A percentile compares a stretch with the other conserved stretches of the same genome.
phyloP scores from a whole-genome alignment of 92 coral and sea anemone genomes.

The Palythoa heliodiscus region DNA sequence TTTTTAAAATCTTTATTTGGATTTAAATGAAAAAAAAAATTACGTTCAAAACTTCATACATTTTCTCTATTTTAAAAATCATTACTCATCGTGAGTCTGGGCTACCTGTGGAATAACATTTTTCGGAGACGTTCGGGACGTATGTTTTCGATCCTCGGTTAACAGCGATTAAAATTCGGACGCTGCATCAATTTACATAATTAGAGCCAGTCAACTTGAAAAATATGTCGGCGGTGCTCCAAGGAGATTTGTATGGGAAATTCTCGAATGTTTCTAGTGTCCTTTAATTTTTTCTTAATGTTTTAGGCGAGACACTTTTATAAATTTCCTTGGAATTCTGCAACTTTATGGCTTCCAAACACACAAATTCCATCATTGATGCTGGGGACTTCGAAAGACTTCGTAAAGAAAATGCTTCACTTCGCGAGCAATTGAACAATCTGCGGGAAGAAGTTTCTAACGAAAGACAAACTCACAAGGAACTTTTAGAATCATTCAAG shows the following conservation, averaged over 20 bases:
- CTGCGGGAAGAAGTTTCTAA: conserved; percentile 65
- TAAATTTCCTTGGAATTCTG: not conserved
- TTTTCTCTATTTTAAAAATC: too few relatives aligned
- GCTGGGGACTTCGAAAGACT: conserved; percentile 69
- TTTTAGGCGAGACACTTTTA: not conserved
- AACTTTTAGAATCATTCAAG: conserved; percentile 66
- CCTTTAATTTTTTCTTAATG: not conserved
- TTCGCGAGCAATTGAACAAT: conserved; percentile 68
- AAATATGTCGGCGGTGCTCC: not conserved
- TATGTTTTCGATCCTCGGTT: not conserved
- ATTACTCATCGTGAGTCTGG: too few relatives aligned
- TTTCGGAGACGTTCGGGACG: not conserved
- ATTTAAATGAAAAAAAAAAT: too few relatives aligned
- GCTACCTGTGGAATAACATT: too few relatives aligned
- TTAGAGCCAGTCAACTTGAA: not conserved
- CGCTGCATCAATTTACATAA: not conserved
- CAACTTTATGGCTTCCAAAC: conserved; percentile 68
- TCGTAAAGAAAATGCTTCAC: conserved; percentile 67
- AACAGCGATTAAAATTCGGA: too few relatives aligned
- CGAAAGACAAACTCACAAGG: conserved; percentile 71
- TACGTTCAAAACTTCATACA: too few relatives aligned
- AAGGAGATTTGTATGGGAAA: not conserved
- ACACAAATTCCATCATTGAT: conserved; percentile 55
- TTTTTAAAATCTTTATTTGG: too few relatives aligned
- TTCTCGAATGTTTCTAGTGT: not conserved